phyloP scores from a whole-genome alignment of 2,797 vertebrate species.

The Hemitrygon akajei region DNA sequence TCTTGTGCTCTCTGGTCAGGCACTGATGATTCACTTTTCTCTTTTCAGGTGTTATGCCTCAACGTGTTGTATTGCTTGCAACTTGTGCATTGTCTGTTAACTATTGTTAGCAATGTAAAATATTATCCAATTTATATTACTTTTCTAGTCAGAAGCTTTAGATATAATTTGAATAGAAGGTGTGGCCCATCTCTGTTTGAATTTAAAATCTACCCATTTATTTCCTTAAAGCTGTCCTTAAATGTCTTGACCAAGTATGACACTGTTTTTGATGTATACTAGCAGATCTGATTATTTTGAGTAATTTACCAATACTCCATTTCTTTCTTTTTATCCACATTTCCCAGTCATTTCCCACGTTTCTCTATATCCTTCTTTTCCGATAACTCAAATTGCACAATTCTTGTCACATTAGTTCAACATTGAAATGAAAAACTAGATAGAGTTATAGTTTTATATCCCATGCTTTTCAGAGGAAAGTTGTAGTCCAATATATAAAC shows the following conservation, averaged over 20 bases:
- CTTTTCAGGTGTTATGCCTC: too few relatives aligned
- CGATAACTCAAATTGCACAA: background rate
- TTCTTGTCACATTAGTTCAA: background rate
- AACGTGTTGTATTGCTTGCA: too few relatives aligned
- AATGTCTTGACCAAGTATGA: background rate
- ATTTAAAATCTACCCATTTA: background rate
- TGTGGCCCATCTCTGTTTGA: background rate
- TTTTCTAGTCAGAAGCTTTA: background rate
- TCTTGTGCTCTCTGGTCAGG: too few relatives aligned
- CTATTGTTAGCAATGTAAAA: background rate
- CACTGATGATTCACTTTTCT: too few relatives aligned
- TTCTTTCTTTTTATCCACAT: background rate
- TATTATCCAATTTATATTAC: background rate
- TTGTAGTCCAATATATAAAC: background rate
- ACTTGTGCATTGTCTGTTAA: too few relatives aligned
- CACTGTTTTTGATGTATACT: background rate
- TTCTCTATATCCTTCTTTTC: background rate
- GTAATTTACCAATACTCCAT: background rate
- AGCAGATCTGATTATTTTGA: background rate
- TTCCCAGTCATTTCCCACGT: background rate
- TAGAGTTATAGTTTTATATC: background rate
- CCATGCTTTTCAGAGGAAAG: background rate
- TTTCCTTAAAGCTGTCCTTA: background rate
- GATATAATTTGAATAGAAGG: background rate
- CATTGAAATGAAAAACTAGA: too few relatives aligned